Conservation (phyloP, 2,113 vertebrate species). For the Istiophorus platypterus region DNA sequence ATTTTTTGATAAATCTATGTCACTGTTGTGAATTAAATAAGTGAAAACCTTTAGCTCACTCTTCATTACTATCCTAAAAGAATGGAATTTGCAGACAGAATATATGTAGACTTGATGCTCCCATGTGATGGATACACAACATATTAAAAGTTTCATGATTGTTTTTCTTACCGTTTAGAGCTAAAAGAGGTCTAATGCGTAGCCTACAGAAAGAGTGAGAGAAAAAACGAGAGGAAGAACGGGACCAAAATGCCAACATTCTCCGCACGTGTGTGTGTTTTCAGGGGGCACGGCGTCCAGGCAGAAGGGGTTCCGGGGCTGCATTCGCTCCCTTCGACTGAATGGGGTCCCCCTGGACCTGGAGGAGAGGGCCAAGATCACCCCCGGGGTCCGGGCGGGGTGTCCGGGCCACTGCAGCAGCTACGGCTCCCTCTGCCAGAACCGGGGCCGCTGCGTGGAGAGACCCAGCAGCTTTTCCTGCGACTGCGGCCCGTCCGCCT, state of each 20-base stretch:
- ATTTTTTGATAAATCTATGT: background rate
- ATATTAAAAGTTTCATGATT: background rate
- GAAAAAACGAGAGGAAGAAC: background rate
- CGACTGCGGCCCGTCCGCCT: slow-evolving; percentile 89
- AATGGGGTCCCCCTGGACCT: slow-evolving; percentile 92
- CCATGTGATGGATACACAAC: background rate
- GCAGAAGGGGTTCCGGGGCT: slow-evolving; percentile 94
- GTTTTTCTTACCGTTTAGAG: background rate
- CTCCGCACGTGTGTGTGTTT: background rate
- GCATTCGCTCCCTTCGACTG: slow-evolving; percentile 92
- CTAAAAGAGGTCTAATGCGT: too few species aligned
- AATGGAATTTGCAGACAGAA: background rate
- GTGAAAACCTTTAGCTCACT: background rate
- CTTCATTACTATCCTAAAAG: background rate
- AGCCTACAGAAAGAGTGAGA: background rate
- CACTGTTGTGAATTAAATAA: background rate
- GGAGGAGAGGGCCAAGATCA: slow-evolving; percentile 91
- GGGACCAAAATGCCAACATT: background rate
- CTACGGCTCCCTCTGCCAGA: slow-evolving; percentile 91
- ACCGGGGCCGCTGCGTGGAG: slow-evolving; percentile 90
- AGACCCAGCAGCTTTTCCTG: slow-evolving; percentile 90
- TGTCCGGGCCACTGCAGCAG: slow-evolving; percentile 95
- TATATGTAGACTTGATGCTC: background rate
- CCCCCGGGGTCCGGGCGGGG: slow-evolving; percentile 91
- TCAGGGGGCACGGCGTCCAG: slow-evolving; percentile 95